Evolutionary conservation across 1,140 invertebrate genomes (phyloP).

Genomic region (Oryzaephilus surinamensis): DNA sequence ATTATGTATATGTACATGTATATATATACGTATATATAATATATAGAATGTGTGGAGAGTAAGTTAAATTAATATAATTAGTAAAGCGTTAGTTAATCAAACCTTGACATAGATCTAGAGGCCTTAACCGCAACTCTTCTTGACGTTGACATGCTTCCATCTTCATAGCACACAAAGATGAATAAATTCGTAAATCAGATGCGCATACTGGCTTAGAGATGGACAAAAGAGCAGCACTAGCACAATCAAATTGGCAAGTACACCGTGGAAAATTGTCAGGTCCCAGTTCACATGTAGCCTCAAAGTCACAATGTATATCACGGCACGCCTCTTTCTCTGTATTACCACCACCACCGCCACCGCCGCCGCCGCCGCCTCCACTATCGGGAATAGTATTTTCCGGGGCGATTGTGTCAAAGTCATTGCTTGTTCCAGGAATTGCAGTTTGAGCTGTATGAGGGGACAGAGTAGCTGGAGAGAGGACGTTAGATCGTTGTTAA

Average conservation of each 20-base stretch:
- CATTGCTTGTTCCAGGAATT: too few relatives aligned
- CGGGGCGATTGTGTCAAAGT: constrained; percentile 5
- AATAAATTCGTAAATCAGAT: constrained; percentile 69
- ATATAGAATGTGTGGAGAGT: too few relatives aligned
- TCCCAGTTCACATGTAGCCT: constrained; percentile 69
- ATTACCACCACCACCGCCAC: too few relatives aligned
- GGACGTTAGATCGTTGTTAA: constrained; percentile 20
- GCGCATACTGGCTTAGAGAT: constrained; percentile 64
- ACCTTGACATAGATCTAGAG: constrained; percentile 77
- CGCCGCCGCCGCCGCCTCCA: too few relatives aligned
- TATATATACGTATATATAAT: too few relatives aligned
- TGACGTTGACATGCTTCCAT: constrained; percentile 77
- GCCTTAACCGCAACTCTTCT: constrained; percentile 64
- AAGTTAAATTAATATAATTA: constrained; percentile 22
- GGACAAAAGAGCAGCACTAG: constrained; percentile 42
- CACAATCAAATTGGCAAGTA: constrained; percentile 64
- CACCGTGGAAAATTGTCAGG: constrained; percentile 65
- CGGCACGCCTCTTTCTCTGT: constrained; percentile 54
- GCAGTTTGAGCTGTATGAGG: constrained; percentile 19
- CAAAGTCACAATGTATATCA: constrained; percentile 72
- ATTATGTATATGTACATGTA: too few relatives aligned
- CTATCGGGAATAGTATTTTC: constrained; percentile 13
- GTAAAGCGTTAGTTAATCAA: constrained; percentile 23
- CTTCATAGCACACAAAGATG: constrained; percentile 75
- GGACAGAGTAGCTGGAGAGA: constrained; percentile 22